Evolutionary conservation across 2,113 vertebrate genomes (phyloP).

Genomic region (Piaya cayana): DNA sequence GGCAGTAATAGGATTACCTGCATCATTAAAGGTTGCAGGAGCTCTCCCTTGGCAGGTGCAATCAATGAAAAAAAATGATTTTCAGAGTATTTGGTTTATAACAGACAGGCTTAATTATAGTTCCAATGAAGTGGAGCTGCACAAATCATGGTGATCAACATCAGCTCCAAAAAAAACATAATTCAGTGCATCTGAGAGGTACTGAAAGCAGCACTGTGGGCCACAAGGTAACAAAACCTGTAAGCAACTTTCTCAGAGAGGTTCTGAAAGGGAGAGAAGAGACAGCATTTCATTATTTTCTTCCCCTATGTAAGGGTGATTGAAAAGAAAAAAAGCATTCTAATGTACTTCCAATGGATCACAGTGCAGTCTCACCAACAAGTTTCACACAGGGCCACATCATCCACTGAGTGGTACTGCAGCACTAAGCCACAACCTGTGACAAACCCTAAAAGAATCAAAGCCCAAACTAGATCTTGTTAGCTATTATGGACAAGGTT

Average conservation of each 20-base stretch:
- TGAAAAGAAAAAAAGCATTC: neutral
- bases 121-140: constrained; percentile 11
- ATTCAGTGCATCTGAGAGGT: neutral
- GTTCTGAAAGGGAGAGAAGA: neutral
- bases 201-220: neutral
- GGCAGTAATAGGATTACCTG: constrained; percentile 18
- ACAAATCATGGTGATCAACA: neutral
- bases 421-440: neutral
- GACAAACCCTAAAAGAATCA: neutral
- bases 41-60: neutral
- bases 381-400: neutral
- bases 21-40: constrained; percentile 22
- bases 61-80: neutral
- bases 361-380: neutral
- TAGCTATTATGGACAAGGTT: neutral
- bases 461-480: neutral
- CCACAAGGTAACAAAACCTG: neutral
- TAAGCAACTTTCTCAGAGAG: neutral
- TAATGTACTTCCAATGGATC: neutral
- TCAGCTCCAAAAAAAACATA: neutral
- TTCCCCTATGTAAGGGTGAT: neutral
- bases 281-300: neutral
- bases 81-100: constrained; percentile 25
- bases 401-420: fast-evolving
- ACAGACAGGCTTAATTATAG: constrained; percentile 45